Conservation (phyloP, 2,113 vertebrate genomes). For the Colius striatus region DNA sequence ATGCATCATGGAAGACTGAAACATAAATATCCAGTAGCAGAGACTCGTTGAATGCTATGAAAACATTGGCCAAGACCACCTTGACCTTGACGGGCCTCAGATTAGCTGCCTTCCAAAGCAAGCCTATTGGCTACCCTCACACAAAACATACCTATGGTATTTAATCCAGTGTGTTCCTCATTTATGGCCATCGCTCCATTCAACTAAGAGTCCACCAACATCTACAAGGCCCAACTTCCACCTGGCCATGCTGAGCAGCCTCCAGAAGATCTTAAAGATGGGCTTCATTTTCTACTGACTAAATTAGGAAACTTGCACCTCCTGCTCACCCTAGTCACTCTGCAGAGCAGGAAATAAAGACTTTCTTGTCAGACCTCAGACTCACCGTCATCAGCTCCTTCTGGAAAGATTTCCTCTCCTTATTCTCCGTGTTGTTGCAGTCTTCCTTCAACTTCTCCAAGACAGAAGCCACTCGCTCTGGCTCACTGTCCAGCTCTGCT, state of each 20-base stretch:
- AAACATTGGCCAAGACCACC: background rate
- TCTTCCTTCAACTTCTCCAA: conserved; percentile 96
- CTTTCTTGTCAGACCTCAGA: rapidly evolving
- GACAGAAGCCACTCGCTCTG: conserved; percentile 91
- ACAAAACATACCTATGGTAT: rapidly evolving
- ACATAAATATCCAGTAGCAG: background rate
- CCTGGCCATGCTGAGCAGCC: background rate
- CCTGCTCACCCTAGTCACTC: rapidly evolving
- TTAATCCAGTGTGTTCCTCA: rapidly evolving
- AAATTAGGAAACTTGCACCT: background rate
- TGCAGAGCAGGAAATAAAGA: background rate
- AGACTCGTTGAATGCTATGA: background rate
- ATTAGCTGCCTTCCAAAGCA: background rate
- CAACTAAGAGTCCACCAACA: background rate
- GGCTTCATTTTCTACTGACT: background rate
- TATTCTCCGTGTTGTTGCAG: conserved; percentile 88
- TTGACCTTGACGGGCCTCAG: background rate
- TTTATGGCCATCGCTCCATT: background rate
- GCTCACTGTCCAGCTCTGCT: conserved; percentile 89
- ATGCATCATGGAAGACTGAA: background rate
- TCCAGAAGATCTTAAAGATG: background rate
- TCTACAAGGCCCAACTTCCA: background rate
- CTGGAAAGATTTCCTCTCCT: conserved; percentile 95
- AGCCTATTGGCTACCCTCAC: background rate
- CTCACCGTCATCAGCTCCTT: conserved; percentile 95